These are phyloP conservation scores for Saccostrea echinata DNA, from an alignment of 1,140 invertebrate genomes.

Conservation along the genomic window DNA sequence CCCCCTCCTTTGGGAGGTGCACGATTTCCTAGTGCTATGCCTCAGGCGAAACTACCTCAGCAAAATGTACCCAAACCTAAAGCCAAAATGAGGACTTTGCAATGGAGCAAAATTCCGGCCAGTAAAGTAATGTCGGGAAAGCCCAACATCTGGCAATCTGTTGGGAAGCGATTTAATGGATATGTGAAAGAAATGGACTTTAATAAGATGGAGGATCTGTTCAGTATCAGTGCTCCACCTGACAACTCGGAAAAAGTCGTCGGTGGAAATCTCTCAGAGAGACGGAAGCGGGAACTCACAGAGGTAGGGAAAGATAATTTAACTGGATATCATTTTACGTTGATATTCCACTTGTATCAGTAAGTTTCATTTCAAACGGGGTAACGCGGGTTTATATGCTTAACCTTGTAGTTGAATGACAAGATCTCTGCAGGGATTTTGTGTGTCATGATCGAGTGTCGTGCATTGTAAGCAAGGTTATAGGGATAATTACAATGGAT, in stretches of 20 bases:
- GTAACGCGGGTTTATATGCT: background rate
- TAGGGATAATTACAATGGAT: background rate
- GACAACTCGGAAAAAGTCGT: constrained; percentile 52
- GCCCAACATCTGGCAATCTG: constrained; percentile 87
- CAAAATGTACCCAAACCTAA: constrained; percentile 76
- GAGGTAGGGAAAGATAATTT: constrained; percentile 66
- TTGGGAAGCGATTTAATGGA: constrained; percentile 91
- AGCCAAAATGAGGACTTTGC: constrained; percentile 74
- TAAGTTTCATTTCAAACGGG: background rate
- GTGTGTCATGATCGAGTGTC: constrained; percentile 13
- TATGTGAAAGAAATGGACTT: constrained; percentile 79
- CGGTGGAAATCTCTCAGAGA: constrained; percentile 67
- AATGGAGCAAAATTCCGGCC: constrained; percentile 78
- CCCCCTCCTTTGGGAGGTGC: constrained; percentile 63
- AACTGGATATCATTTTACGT: background rate
- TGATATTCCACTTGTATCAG: background rate
- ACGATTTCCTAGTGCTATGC: constrained; percentile 44
- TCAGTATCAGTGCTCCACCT: constrained; percentile 65
- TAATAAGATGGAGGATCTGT: constrained; percentile 75
- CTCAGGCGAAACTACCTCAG: constrained; percentile 70
- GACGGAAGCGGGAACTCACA: constrained; percentile 73
- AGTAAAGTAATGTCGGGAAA: constrained; percentile 72
- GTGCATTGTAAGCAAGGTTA: background rate
- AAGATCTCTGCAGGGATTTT: constrained; percentile 3
- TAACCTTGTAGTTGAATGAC: constrained; percentile 5